Evolutionary conservation across 2,113 vertebrate species (phyloP).

Genomic region (Platichthys stellatus): DNA sequence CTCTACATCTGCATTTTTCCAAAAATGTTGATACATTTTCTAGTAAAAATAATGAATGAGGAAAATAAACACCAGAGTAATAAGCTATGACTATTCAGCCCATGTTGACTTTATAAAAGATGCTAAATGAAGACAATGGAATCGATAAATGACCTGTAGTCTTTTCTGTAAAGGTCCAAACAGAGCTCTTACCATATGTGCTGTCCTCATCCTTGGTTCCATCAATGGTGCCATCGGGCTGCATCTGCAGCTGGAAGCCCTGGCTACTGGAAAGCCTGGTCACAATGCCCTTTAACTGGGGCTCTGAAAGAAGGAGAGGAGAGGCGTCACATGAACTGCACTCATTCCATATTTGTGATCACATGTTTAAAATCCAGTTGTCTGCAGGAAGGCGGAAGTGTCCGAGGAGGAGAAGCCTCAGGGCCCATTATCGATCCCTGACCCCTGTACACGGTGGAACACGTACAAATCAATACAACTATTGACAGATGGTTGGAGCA

Average conservation of each 20-base stretch:
- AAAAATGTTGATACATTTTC: not conserved
- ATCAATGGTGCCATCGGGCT: conserved; percentile 96
- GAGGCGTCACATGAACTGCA: conserved; percentile 20
- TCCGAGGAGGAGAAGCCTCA: conserved; percentile 33
- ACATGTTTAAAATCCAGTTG: conserved; percentile 25
- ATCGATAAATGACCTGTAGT: not conserved
- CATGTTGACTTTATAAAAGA: not conserved
- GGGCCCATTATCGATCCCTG: conserved; percentile 14
- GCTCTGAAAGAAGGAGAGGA: conserved; percentile 84
- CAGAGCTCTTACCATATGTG: conserved; percentile 68
- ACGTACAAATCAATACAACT: not conserved
- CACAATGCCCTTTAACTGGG: conserved; percentile 99
- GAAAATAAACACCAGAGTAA: not conserved
- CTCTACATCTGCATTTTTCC: too few relatives aligned
- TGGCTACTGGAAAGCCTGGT: conserved; percentile 97
- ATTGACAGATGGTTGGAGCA: not conserved
- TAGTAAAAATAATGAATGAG: not conserved
- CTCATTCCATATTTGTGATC: conserved; percentile 21
- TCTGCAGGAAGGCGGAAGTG: conserved; percentile 34
- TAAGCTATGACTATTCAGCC: not conserved
- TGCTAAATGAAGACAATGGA: not conserved
- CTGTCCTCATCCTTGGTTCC: conserved; percentile 98
- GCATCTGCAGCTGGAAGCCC: conserved; percentile 97
- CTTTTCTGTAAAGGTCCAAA: not conserved
- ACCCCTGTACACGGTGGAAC: conserved; percentile 12